Conservation (phyloP, 1,140 invertebrate genomes). For the Brachionus asplanchnoidis region DNA sequence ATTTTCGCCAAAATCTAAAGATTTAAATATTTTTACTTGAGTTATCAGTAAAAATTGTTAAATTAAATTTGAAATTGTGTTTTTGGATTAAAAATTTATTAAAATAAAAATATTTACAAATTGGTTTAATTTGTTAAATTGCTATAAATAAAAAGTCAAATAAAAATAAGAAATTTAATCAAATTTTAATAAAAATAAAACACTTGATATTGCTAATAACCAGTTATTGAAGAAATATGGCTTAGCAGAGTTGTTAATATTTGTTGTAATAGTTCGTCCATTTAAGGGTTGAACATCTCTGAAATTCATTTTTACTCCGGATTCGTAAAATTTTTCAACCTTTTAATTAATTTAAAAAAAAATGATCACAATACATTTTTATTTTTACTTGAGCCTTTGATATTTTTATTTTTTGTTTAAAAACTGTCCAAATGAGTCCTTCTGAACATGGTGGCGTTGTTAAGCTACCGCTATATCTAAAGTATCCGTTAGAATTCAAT, state of each 20-base stretch:
- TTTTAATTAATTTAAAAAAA: background rate
- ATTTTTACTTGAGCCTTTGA: background rate
- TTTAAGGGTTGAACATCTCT: background rate
- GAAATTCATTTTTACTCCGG: background rate
- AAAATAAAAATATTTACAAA: too few relatives aligned
- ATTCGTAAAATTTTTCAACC: background rate
- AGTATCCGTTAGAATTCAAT: slow-evolving; percentile 51
- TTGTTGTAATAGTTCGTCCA: background rate
- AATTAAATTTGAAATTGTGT: too few relatives aligned
- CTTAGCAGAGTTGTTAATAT: background rate
- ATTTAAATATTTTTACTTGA: too few relatives aligned
- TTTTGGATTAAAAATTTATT: too few relatives aligned
- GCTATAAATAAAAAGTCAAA: too few relatives aligned
- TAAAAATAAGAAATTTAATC: background rate
- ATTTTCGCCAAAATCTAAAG: too few relatives aligned
- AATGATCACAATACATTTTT: background rate
- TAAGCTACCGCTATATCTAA: slow-evolving; percentile 74
- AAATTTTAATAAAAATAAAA: background rate
- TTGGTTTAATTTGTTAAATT: too few relatives aligned
- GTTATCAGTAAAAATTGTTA: too few relatives aligned
- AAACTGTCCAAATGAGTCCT: slow-evolving; percentile 80
- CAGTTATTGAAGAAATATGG: too few relatives aligned
- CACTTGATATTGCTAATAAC: background rate
- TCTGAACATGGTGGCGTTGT: slow-evolving; percentile 84
- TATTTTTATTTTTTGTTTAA: slow-evolving; percentile 62